phyloP scores from a whole-genome alignment of 2,888 invertebrate genomes.

The Acanthoscelides obtectus region DNA sequence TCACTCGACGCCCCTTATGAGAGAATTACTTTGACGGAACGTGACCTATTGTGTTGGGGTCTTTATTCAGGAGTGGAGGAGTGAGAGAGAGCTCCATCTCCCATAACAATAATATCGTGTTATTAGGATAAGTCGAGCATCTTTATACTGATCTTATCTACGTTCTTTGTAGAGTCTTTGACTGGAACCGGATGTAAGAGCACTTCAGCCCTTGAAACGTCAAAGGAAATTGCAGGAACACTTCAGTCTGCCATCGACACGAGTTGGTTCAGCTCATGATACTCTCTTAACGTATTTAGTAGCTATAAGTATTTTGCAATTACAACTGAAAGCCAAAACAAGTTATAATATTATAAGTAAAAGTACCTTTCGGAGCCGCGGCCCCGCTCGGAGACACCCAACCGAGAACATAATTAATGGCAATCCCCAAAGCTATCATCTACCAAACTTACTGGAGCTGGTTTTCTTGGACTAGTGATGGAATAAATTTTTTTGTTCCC shows the following conservation, averaged over 20 bases:
- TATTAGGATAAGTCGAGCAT: slow-evolving; percentile 31
- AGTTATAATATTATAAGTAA: no score
- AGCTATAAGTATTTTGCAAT: no score
- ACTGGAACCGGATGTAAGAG: slow-evolving; percentile 37
- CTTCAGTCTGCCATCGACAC: not conserved
- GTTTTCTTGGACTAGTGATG: no score
- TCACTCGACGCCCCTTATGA: not conserved
- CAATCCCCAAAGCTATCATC: no score
- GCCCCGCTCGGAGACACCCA: no score
- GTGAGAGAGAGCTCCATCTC: not conserved
- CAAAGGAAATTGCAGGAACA: slow-evolving; percentile 35
- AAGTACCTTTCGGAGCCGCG: no score
- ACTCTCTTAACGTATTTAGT: no score
- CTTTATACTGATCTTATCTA: slow-evolving; percentile 33
- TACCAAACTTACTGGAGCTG: no score
- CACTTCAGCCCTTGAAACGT: slow-evolving; percentile 36
- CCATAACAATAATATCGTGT: slow-evolving; percentile 24
- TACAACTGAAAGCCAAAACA: no score
- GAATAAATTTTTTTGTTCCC: no score
- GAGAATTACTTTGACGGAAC: not conserved
- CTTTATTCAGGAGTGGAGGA: not conserved
- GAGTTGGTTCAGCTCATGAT: no score
- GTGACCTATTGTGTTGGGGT: slow-evolving; percentile 1
- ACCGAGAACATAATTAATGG: no score
- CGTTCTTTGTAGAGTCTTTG: slow-evolving; percentile 33